Percentiles rank a stretch among this genome's conserved stretches.
These are phyloP conservation scores for Patiria miniata DNA, from an alignment of 35 echinoderm and acorn worm genomes.

Conservation along the genomic window DNA sequence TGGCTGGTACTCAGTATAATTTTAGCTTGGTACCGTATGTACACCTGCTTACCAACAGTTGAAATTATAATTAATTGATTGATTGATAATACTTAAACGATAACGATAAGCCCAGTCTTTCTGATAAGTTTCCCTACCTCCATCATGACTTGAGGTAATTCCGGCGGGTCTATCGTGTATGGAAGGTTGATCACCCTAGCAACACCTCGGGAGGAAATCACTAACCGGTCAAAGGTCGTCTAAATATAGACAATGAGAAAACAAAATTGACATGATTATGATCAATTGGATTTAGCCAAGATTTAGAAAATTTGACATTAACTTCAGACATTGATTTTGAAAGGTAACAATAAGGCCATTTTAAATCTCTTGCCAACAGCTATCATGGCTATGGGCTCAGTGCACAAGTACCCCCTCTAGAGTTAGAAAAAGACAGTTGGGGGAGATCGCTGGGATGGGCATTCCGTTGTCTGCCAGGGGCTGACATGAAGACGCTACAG, in stretches of 20 bases:
- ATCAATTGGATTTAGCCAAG: neutral
- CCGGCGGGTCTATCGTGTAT: neutral
- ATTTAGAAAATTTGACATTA: neutral
- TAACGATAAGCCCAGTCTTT: neutral
- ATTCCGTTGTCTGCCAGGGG: no score
- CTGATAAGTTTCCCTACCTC: neutral
- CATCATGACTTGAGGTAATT: conserved; percentile 18
- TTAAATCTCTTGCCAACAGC: neutral
- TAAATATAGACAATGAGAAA: neutral
- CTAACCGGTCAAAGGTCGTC: conserved; percentile 4
- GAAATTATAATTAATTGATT: neutral
- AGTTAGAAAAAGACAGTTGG: no score
- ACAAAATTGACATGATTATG: neutral
- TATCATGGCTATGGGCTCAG: neutral
- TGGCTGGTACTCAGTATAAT: neutral
- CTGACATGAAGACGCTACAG: no score
- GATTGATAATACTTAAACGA: no score
- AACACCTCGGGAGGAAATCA: conserved; percentile 1
- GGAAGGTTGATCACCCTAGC: conserved; percentile 24
- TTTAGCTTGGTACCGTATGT: neutral
- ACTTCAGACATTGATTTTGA: neutral
- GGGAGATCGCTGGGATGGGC: no score
- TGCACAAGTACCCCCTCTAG: neutral
- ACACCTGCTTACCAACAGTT: no score
- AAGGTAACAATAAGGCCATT: neutral